Percentiles rank a stretch among this genome's conserved stretches.
Conservation (phyloP, 2,113 vertebrate genomes). For the Nipponia nippon region DNA sequence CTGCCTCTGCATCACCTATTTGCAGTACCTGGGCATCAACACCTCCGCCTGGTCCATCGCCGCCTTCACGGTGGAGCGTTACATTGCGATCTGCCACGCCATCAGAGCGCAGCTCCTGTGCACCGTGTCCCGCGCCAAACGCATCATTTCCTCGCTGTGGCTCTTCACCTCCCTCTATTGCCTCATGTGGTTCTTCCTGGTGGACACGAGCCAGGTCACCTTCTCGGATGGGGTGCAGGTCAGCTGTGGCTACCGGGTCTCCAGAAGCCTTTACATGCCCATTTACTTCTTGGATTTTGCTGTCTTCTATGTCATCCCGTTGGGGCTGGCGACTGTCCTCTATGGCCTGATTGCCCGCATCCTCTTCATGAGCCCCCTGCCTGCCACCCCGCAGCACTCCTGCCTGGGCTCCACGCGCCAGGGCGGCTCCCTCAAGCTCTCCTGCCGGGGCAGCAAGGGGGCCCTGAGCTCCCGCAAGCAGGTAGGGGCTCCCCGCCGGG, state of each 20-base stretch:
- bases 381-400: conserved; percentile 39
- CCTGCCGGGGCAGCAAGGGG: conserved; percentile 58
- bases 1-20: conserved; percentile 85
- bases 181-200: conserved; percentile 88
- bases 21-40: conserved; percentile 88
- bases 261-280: conserved; percentile 83
- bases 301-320: conserved; percentile 77
- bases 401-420: conserved; percentile 68
- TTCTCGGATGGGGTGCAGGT: conserved; percentile 78
- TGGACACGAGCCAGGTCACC: conserved; percentile 77
- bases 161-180: conserved; percentile 82
- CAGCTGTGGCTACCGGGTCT: conserved; percentile 80
- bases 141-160: conserved; percentile 82
- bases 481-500: conserved; percentile 37
- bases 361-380: conserved; percentile 76
- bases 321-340: conserved; percentile 78
- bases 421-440: conserved; percentile 57
- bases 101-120: conserved; percentile 83
- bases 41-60: conserved; percentile 84
- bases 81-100: conserved; percentile 85
- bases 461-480: conserved; percentile 78
- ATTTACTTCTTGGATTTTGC: conserved; percentile 87
- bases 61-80: conserved; percentile 83
- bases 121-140: conserved; percentile 81
- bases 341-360: conserved; percentile 81